Conservation (phyloP, 2,797 vertebrate genomes). For the Macrochelys suwanniensis region DNA sequence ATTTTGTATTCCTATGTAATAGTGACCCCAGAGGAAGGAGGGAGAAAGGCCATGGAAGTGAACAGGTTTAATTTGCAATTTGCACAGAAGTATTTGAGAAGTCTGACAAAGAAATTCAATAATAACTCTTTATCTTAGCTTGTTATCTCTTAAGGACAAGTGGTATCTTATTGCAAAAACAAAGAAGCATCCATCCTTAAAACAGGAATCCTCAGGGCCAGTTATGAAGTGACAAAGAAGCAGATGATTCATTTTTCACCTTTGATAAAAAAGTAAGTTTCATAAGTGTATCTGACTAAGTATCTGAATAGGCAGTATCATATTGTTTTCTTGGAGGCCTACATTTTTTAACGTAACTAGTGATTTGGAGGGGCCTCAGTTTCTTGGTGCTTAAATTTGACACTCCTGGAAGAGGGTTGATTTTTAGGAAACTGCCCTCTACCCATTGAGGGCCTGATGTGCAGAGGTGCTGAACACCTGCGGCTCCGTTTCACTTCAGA, state of each 20-base stretch:
- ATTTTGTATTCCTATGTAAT: neutral
- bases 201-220: neutral
- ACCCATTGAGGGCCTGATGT: accelerated
- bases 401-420: neutral
- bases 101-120: neutral
- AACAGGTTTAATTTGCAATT: neutral
- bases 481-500: neutral
- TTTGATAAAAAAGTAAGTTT: accelerated
- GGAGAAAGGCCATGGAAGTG: neutral
- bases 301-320: accelerated
- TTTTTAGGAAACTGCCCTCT: accelerated
- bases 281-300: accelerated
- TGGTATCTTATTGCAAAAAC: neutral
- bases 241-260: neutral
- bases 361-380: neutral
- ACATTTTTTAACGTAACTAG: accelerated
- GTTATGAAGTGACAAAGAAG: neutral
- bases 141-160: neutral
- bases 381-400: accelerated
- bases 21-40: neutral
- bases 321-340: neutral
- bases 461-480: neutral
- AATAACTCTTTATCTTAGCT: neutral
- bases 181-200: neutral
- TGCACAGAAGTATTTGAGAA: constrained; percentile 16